Percentiles rank a stretch among this genome's conserved stretches.
Conservation (phyloP, 2,888 invertebrate species). For the Dryobota labecula region DNA sequence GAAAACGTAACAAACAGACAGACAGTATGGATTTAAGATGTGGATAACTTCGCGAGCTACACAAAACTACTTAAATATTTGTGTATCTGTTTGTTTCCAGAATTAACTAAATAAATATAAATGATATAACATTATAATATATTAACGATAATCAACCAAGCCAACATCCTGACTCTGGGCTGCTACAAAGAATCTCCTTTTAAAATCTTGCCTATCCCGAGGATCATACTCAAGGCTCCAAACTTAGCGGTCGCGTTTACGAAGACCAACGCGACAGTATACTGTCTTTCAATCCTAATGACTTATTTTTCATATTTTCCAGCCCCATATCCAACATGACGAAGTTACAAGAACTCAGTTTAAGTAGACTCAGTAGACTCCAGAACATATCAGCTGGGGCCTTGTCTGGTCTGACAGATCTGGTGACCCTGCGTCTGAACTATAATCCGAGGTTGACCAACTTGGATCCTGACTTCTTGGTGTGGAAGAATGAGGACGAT, state of each 20-base stretch:
- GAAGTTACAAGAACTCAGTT: slow-evolving; percentile 90
- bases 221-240: neutral
- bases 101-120: too few species aligned
- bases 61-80: too few species aligned
- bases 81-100: too few species aligned
- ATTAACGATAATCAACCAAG: neutral
- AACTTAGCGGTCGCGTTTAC: neutral
- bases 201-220: neutral
- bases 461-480: slow-evolving; percentile 91
- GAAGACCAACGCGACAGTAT: neutral
- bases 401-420: slow-evolving; percentile 75
- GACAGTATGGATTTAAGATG: too few species aligned
- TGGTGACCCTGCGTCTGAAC: slow-evolving; percentile 90
- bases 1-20: too few species aligned
- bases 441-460: slow-evolving; percentile 91
- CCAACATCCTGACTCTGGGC: too few species aligned
- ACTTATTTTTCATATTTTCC: slow-evolving; percentile 54
- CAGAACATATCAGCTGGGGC: slow-evolving; percentile 87
- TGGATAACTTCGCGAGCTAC: too few species aligned
- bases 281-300: neutral
- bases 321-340: slow-evolving; percentile 91
- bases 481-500: slow-evolving; percentile 79
- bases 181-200: neutral
- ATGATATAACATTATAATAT: too few species aligned
- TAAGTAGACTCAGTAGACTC: slow-evolving; percentile 91